phyloP scores from a whole-genome alignment of 2,797 vertebrate species.

The Okamejei kenojei region DNA sequence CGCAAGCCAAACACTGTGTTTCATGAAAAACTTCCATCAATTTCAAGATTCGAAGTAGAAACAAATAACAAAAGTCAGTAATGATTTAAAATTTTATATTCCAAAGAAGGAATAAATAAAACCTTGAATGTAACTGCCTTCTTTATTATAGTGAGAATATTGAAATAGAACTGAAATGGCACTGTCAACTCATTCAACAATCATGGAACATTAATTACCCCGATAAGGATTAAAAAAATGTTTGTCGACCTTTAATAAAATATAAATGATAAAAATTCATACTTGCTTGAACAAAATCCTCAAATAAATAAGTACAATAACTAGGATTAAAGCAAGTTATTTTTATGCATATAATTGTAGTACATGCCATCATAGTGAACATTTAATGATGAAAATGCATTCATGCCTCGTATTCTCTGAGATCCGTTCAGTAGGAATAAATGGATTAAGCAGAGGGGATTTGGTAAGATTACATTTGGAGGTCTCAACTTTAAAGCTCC shows the following conservation, averaged over 20 bases:
- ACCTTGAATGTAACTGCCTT: background rate
- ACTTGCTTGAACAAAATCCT: background rate
- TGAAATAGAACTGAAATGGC: background rate
- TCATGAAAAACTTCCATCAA: no score
- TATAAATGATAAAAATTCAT: background rate
- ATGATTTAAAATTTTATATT: background rate
- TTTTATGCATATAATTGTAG: background rate
- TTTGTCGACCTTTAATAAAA: background rate
- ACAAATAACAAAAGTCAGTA: background rate
- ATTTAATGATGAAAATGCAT: background rate
- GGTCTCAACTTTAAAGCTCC: background rate
- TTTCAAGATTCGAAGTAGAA: no score
- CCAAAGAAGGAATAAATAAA: background rate
- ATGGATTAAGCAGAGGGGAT: background rate
- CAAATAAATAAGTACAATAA: background rate
- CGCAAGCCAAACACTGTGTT: no score
- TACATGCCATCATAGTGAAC: background rate
- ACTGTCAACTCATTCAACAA: background rate
- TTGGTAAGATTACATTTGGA: background rate
- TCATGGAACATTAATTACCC: background rate
- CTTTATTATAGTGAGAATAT: no score
- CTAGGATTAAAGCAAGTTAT: background rate
- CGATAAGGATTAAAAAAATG: background rate
- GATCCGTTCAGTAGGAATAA: background rate
- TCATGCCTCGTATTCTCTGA: background rate